phyloP scores from a whole-genome alignment of 2,797 vertebrate species.

The Peromyscus nudipes region DNA sequence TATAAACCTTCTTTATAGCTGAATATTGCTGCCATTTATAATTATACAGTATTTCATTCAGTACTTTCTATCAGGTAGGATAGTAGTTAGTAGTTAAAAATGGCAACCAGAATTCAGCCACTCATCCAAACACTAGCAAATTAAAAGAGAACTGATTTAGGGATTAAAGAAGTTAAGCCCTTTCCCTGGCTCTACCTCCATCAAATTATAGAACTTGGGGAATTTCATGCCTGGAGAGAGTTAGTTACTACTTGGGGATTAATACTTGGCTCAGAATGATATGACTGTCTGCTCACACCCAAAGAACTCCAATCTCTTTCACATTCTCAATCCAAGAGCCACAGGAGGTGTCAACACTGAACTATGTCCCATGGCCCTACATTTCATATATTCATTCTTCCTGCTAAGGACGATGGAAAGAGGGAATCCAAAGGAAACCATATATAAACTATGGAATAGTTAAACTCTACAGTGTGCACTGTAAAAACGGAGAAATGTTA shows the following conservation, averaged over 20 bases:
- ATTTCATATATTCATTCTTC: background rate
- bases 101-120: background rate
- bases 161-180: background rate
- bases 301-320: background rate
- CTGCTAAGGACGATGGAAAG: background rate
- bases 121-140: background rate
- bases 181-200: background rate
- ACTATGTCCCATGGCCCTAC: background rate
- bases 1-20: background rate
- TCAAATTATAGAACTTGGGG: slow-evolving; percentile 17
- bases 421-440: background rate
- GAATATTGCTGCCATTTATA: background rate
- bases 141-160: background rate
- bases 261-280: background rate
- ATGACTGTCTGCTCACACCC: background rate
- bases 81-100: slow-evolving; percentile 34
- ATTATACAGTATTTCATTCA: background rate
- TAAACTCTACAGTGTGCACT: background rate
- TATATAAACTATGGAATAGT: background rate
- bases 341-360: background rate
- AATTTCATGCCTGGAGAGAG: slow-evolving; percentile 22
- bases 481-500: background rate
- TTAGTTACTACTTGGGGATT: slow-evolving; percentile 6
- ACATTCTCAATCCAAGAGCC: background rate
- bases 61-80: background rate